A percentile compares a stretch with the other conserved stretches of the same genome.
Conservation (phyloP, 1,140 invertebrate genomes). For the Drosophila simulans region DNA sequence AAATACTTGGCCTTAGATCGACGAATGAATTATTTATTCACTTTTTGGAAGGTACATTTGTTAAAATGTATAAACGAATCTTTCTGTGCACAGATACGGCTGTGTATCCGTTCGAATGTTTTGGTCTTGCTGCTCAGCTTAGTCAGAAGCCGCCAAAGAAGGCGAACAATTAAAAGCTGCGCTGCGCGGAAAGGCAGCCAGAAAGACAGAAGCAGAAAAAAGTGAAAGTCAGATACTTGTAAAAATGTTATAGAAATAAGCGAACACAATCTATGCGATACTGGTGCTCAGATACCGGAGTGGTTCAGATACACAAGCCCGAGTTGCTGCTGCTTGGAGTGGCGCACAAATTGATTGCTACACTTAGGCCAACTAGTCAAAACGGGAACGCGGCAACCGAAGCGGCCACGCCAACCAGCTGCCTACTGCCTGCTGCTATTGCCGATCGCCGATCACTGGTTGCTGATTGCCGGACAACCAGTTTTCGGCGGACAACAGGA, state of each 20-base stretch:
- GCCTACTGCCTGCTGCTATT: conserved; percentile 28
- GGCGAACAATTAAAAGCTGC: conserved; percentile 56
- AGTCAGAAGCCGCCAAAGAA: conserved; percentile 35
- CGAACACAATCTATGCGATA: conserved; percentile 53
- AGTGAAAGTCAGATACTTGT: conserved; percentile 72
- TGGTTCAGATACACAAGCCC: conserved; percentile 6
- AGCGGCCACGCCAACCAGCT: conserved; percentile 57
- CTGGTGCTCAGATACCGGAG: conserved; percentile 19
- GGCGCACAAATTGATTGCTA: conserved; percentile 68
- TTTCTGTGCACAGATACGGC: conserved; percentile 13
- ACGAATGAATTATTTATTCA: too few species aligned
- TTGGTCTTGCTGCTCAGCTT: conserved; percentile 20
- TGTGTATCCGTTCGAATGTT: conserved; percentile 14
- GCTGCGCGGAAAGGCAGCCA: conserved; percentile 25
- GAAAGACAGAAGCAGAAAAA: conserved; percentile 45
- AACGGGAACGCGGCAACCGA: conserved; percentile 64
- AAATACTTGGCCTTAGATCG: too few species aligned
- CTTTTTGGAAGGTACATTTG: too few species aligned
- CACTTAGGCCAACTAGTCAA: conserved; percentile 68
- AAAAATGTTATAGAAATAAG: conserved; percentile 61
- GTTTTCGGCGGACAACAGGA: conserved; percentile 58
- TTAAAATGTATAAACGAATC: neutral
- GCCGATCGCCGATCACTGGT: conserved; percentile 25
- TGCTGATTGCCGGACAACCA: conserved; percentile 53
- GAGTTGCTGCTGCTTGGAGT: conserved; percentile 46